Conservation (phyloP, 2,888 invertebrate genomes). For the Ypsolopha scabrella region DNA sequence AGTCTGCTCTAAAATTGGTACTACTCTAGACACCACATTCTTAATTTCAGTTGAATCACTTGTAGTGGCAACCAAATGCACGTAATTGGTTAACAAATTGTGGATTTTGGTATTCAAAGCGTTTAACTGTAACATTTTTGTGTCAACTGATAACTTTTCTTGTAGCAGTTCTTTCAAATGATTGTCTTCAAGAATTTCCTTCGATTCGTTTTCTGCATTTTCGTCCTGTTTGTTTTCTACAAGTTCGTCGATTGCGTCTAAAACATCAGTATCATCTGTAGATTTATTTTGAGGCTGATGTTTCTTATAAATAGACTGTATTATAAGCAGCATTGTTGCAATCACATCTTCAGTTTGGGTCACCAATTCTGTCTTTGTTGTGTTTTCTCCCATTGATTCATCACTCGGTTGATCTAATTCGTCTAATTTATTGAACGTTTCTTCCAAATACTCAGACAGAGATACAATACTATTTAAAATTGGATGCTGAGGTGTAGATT, state of each 20-base stretch:
- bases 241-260: constrained; percentile 45
- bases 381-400: constrained; percentile 25
- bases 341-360: constrained; percentile 44
- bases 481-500: constrained; percentile 35
- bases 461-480: constrained; percentile 35
- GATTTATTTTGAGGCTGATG: constrained; percentile 34
- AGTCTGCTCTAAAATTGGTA: constrained; percentile 85
- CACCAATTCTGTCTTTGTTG: constrained; percentile 18
- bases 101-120: constrained; percentile 45
- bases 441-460: constrained; percentile 31
- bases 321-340: constrained; percentile 38
- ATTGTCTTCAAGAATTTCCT: constrained; percentile 68
- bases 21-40: constrained; percentile 50
- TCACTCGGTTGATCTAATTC: constrained; percentile 26
- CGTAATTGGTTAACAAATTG: constrained; percentile 43
- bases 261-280: constrained; percentile 32
- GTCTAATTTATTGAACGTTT: constrained; percentile 24
- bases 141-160: constrained; percentile 72
- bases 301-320: constrained; percentile 52
- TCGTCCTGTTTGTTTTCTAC: constrained; percentile 29
- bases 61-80: constrained; percentile 41
- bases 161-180: constrained; percentile 77
- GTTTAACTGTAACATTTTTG: constrained; percentile 70
- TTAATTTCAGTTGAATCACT: constrained; percentile 26
- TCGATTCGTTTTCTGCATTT: constrained; percentile 46